Evolutionary conservation across 2,888 invertebrate genomes (phyloP).

Genomic region (Gryllus longicercus): DNA sequence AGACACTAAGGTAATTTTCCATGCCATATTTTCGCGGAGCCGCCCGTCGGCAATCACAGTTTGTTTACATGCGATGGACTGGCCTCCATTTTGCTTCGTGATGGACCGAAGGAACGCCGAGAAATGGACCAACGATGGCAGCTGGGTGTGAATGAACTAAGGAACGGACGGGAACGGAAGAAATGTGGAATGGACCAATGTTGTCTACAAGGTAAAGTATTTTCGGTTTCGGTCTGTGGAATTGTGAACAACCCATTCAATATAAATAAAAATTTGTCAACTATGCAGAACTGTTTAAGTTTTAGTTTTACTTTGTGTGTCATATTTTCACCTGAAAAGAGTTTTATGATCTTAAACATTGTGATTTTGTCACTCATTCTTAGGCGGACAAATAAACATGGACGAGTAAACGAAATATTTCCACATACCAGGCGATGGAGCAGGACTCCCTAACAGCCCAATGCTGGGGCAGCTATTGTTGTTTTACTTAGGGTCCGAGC

Average conservation of each 20-base stretch:
- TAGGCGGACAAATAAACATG: constrained; percentile 41
- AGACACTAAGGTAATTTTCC: too few species aligned
- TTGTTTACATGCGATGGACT: background rate
- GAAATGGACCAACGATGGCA: constrained; percentile 35
- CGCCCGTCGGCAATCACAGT: background rate
- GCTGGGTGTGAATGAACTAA: constrained; percentile 38
- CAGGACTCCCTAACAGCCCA: constrained; percentile 38
- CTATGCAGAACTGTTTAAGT: background rate
- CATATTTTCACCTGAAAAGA: background rate
- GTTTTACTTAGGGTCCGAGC: constrained; percentile 32
- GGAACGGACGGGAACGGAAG: constrained; percentile 36
- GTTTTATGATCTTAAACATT: constrained; percentile 25
- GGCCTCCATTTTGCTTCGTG: constrained; percentile 31
- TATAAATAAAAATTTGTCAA: background rate
- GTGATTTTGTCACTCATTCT: constrained; percentile 37
- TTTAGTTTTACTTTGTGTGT: background rate
- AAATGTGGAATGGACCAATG: constrained; percentile 40
- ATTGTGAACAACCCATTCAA: background rate
- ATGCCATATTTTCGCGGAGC: background rate
- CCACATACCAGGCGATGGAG: constrained; percentile 40
- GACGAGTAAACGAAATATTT: constrained; percentile 38
- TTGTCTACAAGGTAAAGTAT: constrained; percentile 41
- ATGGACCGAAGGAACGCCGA: constrained; percentile 29
- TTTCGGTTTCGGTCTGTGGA: constrained; percentile 37
- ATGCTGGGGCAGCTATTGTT: constrained; percentile 36